Percentiles rank a stretch among this genome's conserved stretches.
Evolutionary conservation across 2,797 vertebrate genomes (phyloP).

Genomic region (Chiloscyllium punctatum): DNA sequence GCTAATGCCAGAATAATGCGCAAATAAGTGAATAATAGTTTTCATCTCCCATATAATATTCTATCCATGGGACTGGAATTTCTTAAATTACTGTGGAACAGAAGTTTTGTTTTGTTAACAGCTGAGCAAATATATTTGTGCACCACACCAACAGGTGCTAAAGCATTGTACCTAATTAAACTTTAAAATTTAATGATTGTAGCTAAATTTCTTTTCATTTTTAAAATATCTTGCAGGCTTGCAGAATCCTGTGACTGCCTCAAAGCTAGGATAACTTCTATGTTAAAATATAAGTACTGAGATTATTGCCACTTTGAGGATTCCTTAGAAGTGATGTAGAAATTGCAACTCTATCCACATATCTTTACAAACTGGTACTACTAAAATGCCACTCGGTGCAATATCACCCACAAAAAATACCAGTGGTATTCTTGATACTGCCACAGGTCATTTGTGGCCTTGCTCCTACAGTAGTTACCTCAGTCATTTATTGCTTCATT

Average conservation of each 20-base stretch:
- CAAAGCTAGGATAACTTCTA: neutral
- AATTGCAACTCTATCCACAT: neutral
- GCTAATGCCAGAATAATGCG: neutral
- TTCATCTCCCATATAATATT: neutral
- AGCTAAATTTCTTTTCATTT: neutral
- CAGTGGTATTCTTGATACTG: neutral
- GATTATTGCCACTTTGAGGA: neutral
- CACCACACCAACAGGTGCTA: neutral
- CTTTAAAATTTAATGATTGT: too few species aligned
- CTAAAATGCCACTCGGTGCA: neutral
- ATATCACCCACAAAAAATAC: neutral
- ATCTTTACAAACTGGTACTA: neutral
- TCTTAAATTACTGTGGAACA: neutral
- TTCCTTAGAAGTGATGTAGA: neutral
- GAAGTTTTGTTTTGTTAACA: neutral
- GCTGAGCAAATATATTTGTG: neutral
- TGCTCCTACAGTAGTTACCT: neutral
- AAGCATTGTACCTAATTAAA: neutral
- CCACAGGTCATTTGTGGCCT: neutral
- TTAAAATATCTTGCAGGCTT: neutral
- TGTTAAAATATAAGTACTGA: neutral
- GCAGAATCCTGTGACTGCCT: neutral
- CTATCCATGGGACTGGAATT: neutral
- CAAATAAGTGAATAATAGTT: neutral
- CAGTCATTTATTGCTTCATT: neutral